These are phyloP conservation scores for Heliocidaris erythrogramma DNA, from an alignment of 35 echinoderm and acorn worm genomes.

Conservation along the genomic window DNA sequence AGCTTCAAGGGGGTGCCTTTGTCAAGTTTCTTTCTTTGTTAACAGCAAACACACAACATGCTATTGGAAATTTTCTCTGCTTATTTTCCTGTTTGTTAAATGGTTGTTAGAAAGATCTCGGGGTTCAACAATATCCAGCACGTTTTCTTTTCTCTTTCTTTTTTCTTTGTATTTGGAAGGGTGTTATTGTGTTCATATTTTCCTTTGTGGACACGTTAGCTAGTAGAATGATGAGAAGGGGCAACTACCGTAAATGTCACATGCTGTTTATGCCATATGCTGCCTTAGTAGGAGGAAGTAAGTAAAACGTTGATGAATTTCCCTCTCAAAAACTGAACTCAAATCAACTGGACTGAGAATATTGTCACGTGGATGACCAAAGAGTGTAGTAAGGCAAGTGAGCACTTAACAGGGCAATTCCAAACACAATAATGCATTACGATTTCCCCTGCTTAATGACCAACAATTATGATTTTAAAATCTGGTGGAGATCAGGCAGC, in stretches of 20 bases:
- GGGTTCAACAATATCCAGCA: not conserved
- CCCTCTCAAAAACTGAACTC: not conserved
- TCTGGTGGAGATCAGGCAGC: too few relatives aligned
- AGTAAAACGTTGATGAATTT: not conserved
- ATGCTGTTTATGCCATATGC: not conserved
- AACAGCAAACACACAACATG: not conserved
- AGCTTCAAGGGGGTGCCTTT: slow-evolving; percentile 7
- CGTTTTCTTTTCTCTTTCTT: not conserved
- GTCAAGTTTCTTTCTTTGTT: not conserved
- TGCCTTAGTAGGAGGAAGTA: not conserved
- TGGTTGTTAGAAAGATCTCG: not conserved
- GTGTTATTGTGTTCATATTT: slow-evolving; percentile 13
- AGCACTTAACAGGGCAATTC: too few relatives aligned
- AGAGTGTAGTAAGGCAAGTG: not conserved
- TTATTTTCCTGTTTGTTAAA: not conserved
- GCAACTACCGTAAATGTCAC: not conserved
- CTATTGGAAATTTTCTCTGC: not conserved
- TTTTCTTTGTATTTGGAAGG: not conserved
- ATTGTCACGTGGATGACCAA: not conserved
- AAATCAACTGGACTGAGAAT: not conserved
- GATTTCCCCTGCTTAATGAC: too few relatives aligned
- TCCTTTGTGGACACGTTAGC: not conserved
- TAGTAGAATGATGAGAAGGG: not conserved
- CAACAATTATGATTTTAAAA: too few relatives aligned
- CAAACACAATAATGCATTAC: too few relatives aligned